phyloP scores from a whole-genome alignment of 92 coral and sea anemone genomes.

The Porites cylindrica region DNA sequence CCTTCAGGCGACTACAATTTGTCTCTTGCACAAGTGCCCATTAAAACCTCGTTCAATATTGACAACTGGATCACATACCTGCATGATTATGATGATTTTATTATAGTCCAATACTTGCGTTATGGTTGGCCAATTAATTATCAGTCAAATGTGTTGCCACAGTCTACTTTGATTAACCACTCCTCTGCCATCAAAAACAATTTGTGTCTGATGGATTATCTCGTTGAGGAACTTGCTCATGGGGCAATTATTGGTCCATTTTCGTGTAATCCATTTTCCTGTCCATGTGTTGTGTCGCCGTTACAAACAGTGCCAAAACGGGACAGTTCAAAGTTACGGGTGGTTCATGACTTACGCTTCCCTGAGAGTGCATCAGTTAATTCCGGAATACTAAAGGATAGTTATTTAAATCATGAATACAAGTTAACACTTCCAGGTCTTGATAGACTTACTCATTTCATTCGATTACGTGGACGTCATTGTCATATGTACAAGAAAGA shows the following conservation, averaged over 20 bases:
- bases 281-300: conserved; percentile 59
- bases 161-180: conserved; percentile 39
- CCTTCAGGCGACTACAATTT: conserved; percentile 10
- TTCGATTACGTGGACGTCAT: conserved; percentile 38
- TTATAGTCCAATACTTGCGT: conserved; percentile 41
- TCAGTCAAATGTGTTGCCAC: background rate
- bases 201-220: conserved; percentile 26
- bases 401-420: conserved; percentile 41
- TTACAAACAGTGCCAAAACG: conserved; percentile 53
- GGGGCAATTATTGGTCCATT: conserved; percentile 52
- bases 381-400: conserved; percentile 61
- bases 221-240: conserved; percentile 44
- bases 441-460: conserved; percentile 48
- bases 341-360: conserved; percentile 61
- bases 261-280: conserved; percentile 38
- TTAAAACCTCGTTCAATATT: conserved; percentile 11
- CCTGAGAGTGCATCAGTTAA: conserved; percentile 52
- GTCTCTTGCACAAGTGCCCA: conserved; percentile 21
- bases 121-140: conserved; percentile 59
- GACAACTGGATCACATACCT: conserved; percentile 35
- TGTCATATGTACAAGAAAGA: conserved; percentile 64
- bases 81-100: conserved; percentile 39
- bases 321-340: conserved; percentile 41
- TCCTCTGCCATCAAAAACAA: conserved; percentile 37
- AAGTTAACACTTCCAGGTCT: conserved; percentile 48